These are phyloP conservation scores for Phasianus colchicus DNA, from an alignment of 2,113 vertebrate genomes.

Conservation along the genomic window DNA sequence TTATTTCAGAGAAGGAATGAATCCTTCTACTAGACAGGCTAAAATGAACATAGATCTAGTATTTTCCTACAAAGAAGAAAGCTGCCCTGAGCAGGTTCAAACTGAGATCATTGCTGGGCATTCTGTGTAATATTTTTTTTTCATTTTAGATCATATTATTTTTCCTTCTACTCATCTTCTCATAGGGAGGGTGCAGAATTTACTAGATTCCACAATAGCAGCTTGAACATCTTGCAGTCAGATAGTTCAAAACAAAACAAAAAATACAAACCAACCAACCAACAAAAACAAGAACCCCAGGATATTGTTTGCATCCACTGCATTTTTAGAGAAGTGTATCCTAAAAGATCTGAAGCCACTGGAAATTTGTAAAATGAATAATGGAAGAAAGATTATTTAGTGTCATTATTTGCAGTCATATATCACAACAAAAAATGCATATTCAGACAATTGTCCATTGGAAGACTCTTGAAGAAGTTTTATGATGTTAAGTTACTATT, in stretches of 20 bases:
- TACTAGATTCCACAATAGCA: background rate
- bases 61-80: background rate
- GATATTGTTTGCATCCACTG: background rate
- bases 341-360: background rate
- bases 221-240: background rate
- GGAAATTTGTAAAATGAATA: background rate
- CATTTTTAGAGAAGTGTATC: background rate
- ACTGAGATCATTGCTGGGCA: background rate
- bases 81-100: background rate
- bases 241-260: background rate
- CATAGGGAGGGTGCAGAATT: background rate
- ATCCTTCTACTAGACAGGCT: background rate
- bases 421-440: background rate
- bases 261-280: background rate
- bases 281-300: fast-evolving
- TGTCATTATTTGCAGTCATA: background rate
- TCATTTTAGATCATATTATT: background rate
- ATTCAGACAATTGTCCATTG: background rate
- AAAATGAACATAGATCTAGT: background rate
- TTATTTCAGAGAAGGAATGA: background rate
- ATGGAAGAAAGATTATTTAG: background rate
- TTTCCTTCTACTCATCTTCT: background rate
- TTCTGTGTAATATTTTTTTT: background rate
- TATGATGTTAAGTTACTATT: background rate
- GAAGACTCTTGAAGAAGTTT: background rate